Base-by-base conservation (phyloP, 2,113 vertebrate genomes). In the Grammomys surdaster region DNA sequence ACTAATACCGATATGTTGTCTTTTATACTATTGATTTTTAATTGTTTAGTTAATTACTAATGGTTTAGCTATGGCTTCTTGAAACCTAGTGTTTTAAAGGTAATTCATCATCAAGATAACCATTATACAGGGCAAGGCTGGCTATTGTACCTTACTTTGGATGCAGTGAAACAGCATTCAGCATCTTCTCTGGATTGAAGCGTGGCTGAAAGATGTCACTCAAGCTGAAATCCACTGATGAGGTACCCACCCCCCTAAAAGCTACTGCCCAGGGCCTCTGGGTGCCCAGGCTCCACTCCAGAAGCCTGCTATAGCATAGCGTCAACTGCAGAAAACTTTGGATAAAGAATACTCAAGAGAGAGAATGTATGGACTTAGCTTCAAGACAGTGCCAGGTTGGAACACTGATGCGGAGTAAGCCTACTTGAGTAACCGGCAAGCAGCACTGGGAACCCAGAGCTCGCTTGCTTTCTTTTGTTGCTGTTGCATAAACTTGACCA, bases 51-150 rank as follows among this genome's bases (percentile, higher is more conserved):
- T 33, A 73, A 81, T 94, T 36, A 58, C 9, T 36, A 69, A 40
- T 87, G 48, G 89, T 94, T 75, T 63, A 89, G 63, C 24, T 85
- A 14, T 89, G 75, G 16, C 56, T 95, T 96, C 75, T 86, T 78
- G 33, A 85, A 70, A 70, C 17, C 70, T 56, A 33, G 51, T 56
- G 80, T 85, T 91, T 91, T 51, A 91, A 82, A 73, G 3, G 72
- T 75, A 46, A 78, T 77, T 96, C 54, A 88, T 90, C 31, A 54
- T 26, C 26, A 28, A 87, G 40, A 70, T 78, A 69, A 31, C 90
- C 65, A 80, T 7, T 33, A 0, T 72, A 51, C 46, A 46, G 51
- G 56, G 17, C 51, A 26, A 58, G 31, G n/a, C 54, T 73, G 63
- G 56, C 26, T 54, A 17, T 40, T 7, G 16, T 36, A 40, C 67